Evolutionary conservation across 2,797 vertebrate species (phyloP).

Genomic region (Sarcophilus harrisii): DNA sequence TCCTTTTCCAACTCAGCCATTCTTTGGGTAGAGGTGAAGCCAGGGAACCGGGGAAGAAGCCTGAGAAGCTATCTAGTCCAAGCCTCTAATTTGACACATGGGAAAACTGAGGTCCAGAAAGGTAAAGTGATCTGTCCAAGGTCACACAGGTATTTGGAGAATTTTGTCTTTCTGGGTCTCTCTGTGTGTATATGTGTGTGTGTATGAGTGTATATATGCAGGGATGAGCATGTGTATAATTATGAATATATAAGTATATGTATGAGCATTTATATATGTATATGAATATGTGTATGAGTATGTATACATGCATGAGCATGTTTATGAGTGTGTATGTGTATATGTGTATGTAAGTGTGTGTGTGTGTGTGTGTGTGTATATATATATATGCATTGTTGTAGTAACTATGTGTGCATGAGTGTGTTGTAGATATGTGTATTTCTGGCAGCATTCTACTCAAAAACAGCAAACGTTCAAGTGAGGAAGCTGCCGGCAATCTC

Average conservation of each 20-base stretch:
- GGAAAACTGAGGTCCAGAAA: not conserved
- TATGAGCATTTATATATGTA: not conserved
- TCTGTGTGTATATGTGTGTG: not conserved
- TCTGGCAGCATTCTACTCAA: constrained; percentile 2
- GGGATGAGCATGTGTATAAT: too few relatives aligned
- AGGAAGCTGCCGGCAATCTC: constrained; percentile 38
- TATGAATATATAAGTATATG: too few relatives aligned
- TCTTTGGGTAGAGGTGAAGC: not conserved
- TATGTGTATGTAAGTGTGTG: not conserved
- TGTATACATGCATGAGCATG: not conserved
- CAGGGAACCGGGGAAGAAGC: not conserved
- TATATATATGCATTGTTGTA: too few relatives aligned
- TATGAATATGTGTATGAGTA: accelerated
- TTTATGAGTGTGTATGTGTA: not conserved
- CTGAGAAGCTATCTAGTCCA: not conserved
- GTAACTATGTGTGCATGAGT: not conserved
- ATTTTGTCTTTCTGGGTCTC: not conserved
- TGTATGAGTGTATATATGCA: not conserved
- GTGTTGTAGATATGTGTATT: not conserved
- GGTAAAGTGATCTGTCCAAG: not conserved
- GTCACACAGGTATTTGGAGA: not conserved
- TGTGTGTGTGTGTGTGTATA: not conserved
- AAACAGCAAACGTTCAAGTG: constrained; percentile 43
- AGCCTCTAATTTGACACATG: not conserved
- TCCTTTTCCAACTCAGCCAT: not conserved